Evolutionary conservation across 2,113 vertebrate genomes (phyloP).

Genomic region (Megaptera novaeangliae): DNA sequence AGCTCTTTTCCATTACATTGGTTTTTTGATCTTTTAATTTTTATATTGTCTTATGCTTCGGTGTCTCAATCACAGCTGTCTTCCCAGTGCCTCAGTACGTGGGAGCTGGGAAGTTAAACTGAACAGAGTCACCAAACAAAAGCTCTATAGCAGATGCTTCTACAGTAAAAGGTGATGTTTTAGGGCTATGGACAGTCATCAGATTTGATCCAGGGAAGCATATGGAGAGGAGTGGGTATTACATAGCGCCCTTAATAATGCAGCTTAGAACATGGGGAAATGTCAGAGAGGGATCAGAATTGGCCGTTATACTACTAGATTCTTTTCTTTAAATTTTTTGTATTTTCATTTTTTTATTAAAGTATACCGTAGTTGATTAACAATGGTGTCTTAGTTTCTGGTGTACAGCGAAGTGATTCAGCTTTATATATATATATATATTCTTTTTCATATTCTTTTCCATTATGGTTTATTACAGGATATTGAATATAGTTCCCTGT

Average conservation of each 20-base stretch:
- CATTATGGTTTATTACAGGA: not conserved
- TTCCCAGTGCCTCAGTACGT: not conserved
- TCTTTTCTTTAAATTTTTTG: not conserved
- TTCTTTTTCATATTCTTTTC: not conserved
- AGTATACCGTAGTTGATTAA: not conserved
- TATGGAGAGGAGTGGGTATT: not conserved
- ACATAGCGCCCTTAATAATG: slow-evolving; percentile 7
- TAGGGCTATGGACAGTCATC: not conserved
- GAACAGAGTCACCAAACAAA: not conserved
- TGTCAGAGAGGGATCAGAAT: not conserved
- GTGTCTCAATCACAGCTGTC: not conserved
- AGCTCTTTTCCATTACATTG: slow-evolving; percentile 23
- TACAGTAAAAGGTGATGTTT: not conserved
- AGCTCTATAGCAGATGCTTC: not conserved
- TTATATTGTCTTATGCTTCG: not conserved
- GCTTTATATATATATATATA: not conserved
- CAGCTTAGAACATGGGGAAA: not conserved
- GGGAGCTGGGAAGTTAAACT: not conserved
- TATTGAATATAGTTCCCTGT: not conserved
- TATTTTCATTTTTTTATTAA: not conserved
- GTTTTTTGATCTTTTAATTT: slow-evolving; percentile 45
- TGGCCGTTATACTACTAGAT: not conserved
- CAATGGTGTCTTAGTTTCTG: not conserved
- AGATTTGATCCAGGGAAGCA: not conserved
- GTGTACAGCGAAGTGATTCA: not conserved